A percentile compares a stretch with the other conserved stretches of the same genome.
Evolutionary conservation across 2,113 vertebrate genomes (phyloP).

Genomic region (Coptodon rendalli): DNA sequence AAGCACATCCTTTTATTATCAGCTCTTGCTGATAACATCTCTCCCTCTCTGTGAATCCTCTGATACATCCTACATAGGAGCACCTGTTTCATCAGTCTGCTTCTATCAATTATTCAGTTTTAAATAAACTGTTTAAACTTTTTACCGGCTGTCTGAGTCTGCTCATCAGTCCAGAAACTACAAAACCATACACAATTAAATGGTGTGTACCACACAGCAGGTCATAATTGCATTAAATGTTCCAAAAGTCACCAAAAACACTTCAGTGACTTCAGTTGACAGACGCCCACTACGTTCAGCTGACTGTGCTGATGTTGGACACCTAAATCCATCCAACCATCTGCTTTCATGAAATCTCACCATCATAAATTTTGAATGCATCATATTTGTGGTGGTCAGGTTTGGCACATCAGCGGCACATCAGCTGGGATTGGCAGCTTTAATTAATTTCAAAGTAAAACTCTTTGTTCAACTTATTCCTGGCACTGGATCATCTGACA

Average conservation of each 20-base stretch:
- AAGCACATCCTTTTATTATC: background rate
- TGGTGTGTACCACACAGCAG: background rate
- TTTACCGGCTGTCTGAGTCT: accelerated
- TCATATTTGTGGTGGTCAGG: accelerated
- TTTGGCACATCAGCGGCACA: accelerated
- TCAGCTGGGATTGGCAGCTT: accelerated
- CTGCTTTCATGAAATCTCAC: background rate
- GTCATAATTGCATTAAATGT: background rate
- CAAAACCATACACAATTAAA: accelerated
- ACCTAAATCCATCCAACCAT: background rate
- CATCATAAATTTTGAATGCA: background rate
- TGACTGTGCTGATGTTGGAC: background rate
- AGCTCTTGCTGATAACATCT: accelerated
- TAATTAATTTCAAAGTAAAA: background rate
- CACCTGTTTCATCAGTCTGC: background rate
- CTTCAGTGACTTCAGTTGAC: accelerated
- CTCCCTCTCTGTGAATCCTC: background rate
- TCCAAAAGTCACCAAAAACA: background rate
- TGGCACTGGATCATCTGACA: background rate
- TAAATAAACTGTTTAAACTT: accelerated
- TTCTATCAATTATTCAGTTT: background rate
- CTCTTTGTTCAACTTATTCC: background rate
- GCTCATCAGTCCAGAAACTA: background rate
- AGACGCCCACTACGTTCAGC: accelerated
- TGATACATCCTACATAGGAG: accelerated